Evolutionary conservation across 2,797 vertebrate genomes (phyloP).

Genomic region (Sandelia bainsii): DNA sequence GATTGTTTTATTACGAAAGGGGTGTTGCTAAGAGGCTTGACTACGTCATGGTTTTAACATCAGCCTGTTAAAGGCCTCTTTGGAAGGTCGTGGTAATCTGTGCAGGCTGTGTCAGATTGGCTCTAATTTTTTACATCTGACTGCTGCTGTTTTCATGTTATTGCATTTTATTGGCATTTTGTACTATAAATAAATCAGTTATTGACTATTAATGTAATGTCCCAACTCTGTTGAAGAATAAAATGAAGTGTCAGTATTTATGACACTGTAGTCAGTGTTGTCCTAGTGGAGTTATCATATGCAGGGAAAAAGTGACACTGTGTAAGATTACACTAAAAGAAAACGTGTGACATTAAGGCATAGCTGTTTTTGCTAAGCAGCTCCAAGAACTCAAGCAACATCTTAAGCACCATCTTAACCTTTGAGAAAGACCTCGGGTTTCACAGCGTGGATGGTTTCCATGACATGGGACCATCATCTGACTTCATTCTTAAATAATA

Average conservation of each 20-base stretch:
- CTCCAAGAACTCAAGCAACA: slow-evolving; percentile 22
- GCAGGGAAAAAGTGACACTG: too few species aligned
- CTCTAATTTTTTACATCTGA: slow-evolving; percentile 36
- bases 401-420: slow-evolving; percentile 37
- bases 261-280: slow-evolving; percentile 6
- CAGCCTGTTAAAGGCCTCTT: slow-evolving; percentile 52
- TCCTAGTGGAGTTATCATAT: neutral
- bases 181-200: slow-evolving; percentile 17
- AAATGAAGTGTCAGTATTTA: slow-evolving; percentile 14
- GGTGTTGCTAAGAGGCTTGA: slow-evolving; percentile 35
- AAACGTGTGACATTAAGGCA: slow-evolving; percentile 47
- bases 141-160: slow-evolving; percentile 22
- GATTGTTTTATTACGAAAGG: slow-evolving; percentile 49
- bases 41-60: slow-evolving; percentile 58
- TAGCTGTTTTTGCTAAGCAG: slow-evolving; percentile 31
- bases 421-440: slow-evolving; percentile 54
- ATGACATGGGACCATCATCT: slow-evolving; percentile 35
- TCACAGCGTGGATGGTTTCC: slow-evolving; percentile 43
- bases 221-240: slow-evolving; percentile 7
- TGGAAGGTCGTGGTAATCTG: slow-evolving; percentile 30
- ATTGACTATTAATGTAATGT: slow-evolving; percentile 9
- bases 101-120: slow-evolving; percentile 44
- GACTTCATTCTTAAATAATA: slow-evolving; percentile 40
- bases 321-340: slow-evolving; percentile 42
- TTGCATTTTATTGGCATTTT: slow-evolving; percentile 15